These are phyloP conservation scores for Dysmachus trigonus DNA, from an alignment of 2,888 invertebrate species.

Conservation along the genomic window DNA sequence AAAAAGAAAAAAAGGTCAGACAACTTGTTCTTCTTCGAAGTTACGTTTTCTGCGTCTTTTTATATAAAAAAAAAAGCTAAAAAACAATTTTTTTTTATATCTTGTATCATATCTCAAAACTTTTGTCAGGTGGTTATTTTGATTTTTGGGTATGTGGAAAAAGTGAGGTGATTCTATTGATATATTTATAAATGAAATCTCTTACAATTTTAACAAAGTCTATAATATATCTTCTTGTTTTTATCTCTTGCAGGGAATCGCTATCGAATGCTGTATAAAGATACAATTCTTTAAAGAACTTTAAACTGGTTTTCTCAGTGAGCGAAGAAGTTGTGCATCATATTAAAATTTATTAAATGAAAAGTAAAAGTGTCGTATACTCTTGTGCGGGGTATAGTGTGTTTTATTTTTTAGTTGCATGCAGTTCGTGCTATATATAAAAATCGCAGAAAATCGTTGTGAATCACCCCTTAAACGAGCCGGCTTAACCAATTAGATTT, in stretches of 20 bases:
- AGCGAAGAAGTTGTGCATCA: background rate
- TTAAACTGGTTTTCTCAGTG: background rate
- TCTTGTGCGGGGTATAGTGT: background rate
- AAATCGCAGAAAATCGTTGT: background rate
- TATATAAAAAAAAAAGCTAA: background rate
- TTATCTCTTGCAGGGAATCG: background rate
- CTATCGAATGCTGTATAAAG: background rate
- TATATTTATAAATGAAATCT: background rate
- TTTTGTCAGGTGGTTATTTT: background rate
- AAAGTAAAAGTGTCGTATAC: background rate
- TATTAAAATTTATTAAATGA: background rate
- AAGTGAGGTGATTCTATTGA: background rate
- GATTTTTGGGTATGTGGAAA: background rate
- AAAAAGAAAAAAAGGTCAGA: background rate
- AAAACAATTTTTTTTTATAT: background rate
- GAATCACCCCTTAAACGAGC: background rate
- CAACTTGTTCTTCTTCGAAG: constrained; percentile 6
- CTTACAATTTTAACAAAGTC: background rate
- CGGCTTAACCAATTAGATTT: background rate
- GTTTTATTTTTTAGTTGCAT: background rate
- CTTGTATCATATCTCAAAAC: background rate
- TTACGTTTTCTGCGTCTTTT: background rate
- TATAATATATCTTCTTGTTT: background rate
- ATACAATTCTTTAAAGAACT: no score
- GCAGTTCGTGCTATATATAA: background rate